Evolutionary conservation across 2,797 vertebrate genomes (phyloP), one percentile per base, ranked within the genome.

Genomic region (Micropoecilia bifurca): DNA sequence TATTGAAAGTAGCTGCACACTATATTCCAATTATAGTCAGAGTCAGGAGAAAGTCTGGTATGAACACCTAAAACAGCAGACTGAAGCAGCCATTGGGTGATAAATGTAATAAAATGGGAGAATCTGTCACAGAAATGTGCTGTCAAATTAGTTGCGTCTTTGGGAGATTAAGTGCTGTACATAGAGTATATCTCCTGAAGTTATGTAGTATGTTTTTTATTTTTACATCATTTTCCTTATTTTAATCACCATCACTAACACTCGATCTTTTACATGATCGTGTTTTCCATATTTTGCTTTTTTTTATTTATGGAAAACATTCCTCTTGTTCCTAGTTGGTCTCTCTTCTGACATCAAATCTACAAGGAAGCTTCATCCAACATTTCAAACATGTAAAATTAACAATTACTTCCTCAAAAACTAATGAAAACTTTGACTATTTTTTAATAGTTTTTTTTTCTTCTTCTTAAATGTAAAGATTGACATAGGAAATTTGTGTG

Each of bases 11-110:
- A 79, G 73, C 0, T 46, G 77, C 45, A 8, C 18, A 71, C 41
- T 80, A 63, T 77, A 75, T 80, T 79, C 41, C n/a, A 83, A 80
- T 88, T 82, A 82, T 4, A 59, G 59, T 74, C 72, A 82, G 74
- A 79, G 53, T 22, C 47, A 73, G 75, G 86, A 80, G 80, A 81
- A 75, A 53, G 41, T 25, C 46, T 66, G 28, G 22, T 75, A 74
- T 63, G 66, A 87, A 80, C 53, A 66, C 10, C 30, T 87, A 74
- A 78, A 81, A 82, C 75, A 80, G 83, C 53, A 61, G 48, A 43
- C 45, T 71, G 14, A 74, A 69, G 25, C 16, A 68, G 33, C 30
- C 45, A 74, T 41, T 73, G 2, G 0, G 63, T 71, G 47, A 84
- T 46, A 28, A 28, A 80, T 66, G 63, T 50, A 39, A 75, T 22